These are phyloP conservation scores for Cantharis rustica DNA, from an alignment of 2,888 invertebrate genomes.

Conservation along the genomic window DNA sequence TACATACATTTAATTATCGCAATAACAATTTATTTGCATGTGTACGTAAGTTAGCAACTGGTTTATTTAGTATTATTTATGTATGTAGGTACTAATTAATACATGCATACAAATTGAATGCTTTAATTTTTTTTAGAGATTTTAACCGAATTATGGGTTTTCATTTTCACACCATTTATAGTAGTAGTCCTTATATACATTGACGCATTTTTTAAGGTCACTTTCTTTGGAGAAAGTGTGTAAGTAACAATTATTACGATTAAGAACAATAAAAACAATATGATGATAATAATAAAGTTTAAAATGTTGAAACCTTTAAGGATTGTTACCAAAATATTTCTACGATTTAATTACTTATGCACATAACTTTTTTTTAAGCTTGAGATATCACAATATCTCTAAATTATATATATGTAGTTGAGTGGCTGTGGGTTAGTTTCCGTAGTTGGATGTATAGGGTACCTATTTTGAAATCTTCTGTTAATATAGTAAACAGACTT, in stretches of 20 bases:
- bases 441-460: no score
- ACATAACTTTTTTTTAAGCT: no score
- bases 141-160: background rate
- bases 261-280: background rate
- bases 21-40: background rate
- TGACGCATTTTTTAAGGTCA: background rate
- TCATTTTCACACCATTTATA: background rate
- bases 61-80: no score
- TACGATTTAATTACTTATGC: no score
- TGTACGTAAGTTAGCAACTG: background rate
- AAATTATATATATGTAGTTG: no score
- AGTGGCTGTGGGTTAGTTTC: no score
- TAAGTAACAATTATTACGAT: background rate
- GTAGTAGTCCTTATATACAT: background rate
- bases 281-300: background rate
- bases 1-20: background rate
- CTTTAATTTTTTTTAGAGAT: background rate
- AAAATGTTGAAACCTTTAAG: background rate
- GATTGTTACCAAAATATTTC: background rate
- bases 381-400: no score
- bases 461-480: no score
- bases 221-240: constrained; percentile 1
- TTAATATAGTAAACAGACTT: background rate
- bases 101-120: background rate
- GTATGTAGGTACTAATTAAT: background rate